phyloP scores from a whole-genome alignment of 1,140 invertebrate genomes.

The Zaprionus inermis region DNA sequence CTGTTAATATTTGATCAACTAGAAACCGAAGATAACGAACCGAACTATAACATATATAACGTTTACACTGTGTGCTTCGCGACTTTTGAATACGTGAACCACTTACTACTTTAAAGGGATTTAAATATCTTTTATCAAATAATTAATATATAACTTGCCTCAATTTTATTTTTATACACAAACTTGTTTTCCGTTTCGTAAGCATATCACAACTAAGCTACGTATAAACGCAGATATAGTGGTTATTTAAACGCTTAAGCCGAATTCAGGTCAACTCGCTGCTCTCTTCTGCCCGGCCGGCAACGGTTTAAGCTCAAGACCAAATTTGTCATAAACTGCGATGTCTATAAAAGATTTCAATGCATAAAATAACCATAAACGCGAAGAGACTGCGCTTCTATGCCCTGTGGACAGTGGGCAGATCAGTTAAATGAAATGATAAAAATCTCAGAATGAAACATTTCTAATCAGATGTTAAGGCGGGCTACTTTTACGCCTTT shows the following conservation, averaged over 20 bases:
- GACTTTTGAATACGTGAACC: too few relatives aligned
- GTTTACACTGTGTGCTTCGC: too few relatives aligned
- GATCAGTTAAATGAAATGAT: neutral
- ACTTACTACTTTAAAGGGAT: too few relatives aligned
- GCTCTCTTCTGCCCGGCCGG: constrained; percentile 6
- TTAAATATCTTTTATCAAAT: too few relatives aligned
- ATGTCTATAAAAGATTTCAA: constrained; percentile 32
- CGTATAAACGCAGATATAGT: neutral
- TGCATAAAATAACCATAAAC: constrained; percentile 74
- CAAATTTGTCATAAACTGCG: constrained; percentile 55
- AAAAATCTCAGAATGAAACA: too few relatives aligned
- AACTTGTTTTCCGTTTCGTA: too few relatives aligned
- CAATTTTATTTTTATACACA: too few relatives aligned
- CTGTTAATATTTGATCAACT: constrained; percentile 48
- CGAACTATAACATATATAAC: constrained; percentile 10
- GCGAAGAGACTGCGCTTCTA: constrained; percentile 6
- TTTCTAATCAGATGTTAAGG: constrained; percentile 26
- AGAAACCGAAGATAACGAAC: constrained; percentile 23
- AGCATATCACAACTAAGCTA: too few relatives aligned
- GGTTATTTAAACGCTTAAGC: constrained; percentile 7
- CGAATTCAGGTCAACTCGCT: constrained; percentile 41
- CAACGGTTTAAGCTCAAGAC: constrained; percentile 26
- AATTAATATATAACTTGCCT: too few relatives aligned
- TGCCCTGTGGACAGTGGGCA: neutral
- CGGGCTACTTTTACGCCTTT: too few relatives aligned